Percentiles rank a stretch among this genome's conserved stretches.
phyloP scores from a whole-genome alignment of 2,113 vertebrate genomes.

The Petaurus breviceps region DNA sequence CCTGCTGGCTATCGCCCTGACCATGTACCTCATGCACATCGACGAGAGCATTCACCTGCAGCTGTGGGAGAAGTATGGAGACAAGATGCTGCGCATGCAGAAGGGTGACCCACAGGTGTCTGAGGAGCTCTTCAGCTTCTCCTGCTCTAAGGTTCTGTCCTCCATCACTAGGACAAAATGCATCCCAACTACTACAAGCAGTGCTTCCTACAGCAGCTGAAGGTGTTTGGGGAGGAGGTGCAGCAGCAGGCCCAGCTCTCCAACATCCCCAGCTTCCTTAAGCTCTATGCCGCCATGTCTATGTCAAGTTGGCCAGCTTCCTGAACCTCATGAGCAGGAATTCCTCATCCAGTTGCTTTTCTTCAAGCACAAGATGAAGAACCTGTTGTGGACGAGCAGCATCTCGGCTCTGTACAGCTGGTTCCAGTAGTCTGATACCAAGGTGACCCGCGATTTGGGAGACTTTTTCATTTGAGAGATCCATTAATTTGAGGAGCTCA shows the following conservation, averaged over 20 bases:
- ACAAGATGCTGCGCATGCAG: slow-evolving; percentile 99
- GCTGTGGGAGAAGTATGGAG: slow-evolving; percentile 96
- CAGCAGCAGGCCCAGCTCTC: slow-evolving; percentile 98
- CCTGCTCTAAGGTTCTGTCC: slow-evolving; percentile 97
- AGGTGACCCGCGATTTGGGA: too few species aligned
- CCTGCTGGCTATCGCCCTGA: slow-evolving; percentile 91
- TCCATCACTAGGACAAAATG: slow-evolving; percentile 96
- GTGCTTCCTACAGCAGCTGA: slow-evolving; percentile 97
- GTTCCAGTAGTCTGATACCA: slow-evolving; percentile 98
- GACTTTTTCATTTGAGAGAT: too few species aligned
- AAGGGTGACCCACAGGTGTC: slow-evolving; percentile 97
- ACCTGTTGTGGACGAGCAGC: slow-evolving; percentile 98
- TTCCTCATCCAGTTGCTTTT: slow-evolving; percentile 98
- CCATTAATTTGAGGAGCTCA: too few species aligned
- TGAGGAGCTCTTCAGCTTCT: slow-evolving; percentile 96
- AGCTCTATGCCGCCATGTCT: slow-evolving; percentile 99
- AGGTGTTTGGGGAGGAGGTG: slow-evolving; percentile 97
- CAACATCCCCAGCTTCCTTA: slow-evolving; percentile 98
- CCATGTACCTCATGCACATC: slow-evolving; percentile 99
- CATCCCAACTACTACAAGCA: slow-evolving; percentile 98
- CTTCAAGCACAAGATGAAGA: slow-evolving; percentile 99
- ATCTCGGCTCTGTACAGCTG: slow-evolving; percentile 97
- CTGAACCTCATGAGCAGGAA: slow-evolving; percentile 97
- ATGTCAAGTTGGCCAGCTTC: slow-evolving; percentile 97
- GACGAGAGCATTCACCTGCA: slow-evolving; percentile 99